phyloP scores from a whole-genome alignment of 1,140 invertebrate species.

The Rhizoglyphus robini region DNA sequence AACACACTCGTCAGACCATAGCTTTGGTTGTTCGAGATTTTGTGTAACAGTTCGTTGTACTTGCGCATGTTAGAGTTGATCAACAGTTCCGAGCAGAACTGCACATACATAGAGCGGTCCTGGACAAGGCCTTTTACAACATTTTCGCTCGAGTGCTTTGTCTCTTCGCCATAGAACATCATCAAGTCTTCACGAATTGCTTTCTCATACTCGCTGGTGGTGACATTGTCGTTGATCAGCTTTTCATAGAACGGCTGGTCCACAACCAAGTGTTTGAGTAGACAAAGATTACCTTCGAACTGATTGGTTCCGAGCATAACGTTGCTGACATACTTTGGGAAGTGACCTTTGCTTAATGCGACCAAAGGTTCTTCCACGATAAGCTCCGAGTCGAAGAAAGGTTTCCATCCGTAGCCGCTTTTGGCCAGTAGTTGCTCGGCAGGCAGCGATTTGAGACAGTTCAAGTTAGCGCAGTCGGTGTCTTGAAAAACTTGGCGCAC shows the following conservation, averaged over 20 bases:
- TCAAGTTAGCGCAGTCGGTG: not conserved
- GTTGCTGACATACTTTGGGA: slow-evolving; percentile 14
- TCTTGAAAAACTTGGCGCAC: not conserved
- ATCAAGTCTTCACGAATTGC: slow-evolving; percentile 19
- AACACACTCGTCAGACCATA: slow-evolving; percentile 15
- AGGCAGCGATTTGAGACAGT: slow-evolving; percentile 22
- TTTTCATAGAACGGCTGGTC: slow-evolving; percentile 19
- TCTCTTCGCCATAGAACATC: slow-evolving; percentile 19
- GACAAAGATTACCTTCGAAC: slow-evolving; percentile 27
- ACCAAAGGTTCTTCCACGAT: slow-evolving; percentile 22
- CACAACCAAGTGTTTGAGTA: slow-evolving; percentile 21
- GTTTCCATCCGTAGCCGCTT: slow-evolving; percentile 21
- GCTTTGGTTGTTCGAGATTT: not conserved
- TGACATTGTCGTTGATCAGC: slow-evolving; percentile 20
- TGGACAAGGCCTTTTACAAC: not conserved
- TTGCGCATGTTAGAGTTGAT: slow-evolving; percentile 18
- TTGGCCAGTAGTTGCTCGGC: slow-evolving; percentile 19
- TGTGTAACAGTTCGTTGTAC: slow-evolving; percentile 12
- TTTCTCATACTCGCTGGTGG: slow-evolving; percentile 16
- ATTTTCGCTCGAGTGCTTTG: not conserved
- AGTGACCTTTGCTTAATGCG: slow-evolving; percentile 4
- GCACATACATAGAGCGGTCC: slow-evolving; percentile 20
- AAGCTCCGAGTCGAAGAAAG: slow-evolving; percentile 22
- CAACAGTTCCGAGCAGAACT: slow-evolving; percentile 26
- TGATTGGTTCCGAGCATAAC: slow-evolving; percentile 25